Percentiles rank a stretch among this genome's conserved stretches.
Conservation (phyloP, 2,797 vertebrate species). For the Prunella strophiata region DNA sequence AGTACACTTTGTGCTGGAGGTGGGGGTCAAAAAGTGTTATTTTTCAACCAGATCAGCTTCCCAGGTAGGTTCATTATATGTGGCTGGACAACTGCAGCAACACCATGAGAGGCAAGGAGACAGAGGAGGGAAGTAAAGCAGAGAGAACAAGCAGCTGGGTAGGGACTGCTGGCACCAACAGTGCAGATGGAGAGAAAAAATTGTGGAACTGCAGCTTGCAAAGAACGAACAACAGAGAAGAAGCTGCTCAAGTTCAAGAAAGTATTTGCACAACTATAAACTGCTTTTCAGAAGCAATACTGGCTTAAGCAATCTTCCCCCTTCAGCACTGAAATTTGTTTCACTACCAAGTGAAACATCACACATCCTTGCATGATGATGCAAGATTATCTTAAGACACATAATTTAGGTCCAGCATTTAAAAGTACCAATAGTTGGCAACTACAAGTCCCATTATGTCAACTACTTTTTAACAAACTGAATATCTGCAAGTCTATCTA, state of each 20-base stretch:
- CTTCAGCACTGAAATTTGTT: background rate
- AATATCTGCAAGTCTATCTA: background rate
- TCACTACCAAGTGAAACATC: background rate
- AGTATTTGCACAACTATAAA: background rate
- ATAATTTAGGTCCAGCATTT: background rate
- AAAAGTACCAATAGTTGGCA: background rate
- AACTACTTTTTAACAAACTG: background rate
- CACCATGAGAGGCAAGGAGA: background rate
- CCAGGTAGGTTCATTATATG: background rate
- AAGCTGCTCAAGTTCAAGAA: background rate
- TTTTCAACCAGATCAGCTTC: slow-evolving; percentile 15
- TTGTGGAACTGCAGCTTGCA: background rate
- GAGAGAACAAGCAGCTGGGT: background rate
- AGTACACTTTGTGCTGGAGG: background rate
- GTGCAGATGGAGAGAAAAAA: background rate
- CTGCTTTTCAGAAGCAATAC: slow-evolving; percentile 8
- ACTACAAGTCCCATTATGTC: background rate
- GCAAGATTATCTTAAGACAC: background rate
- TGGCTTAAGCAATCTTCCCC: background rate
- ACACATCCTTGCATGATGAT: background rate
- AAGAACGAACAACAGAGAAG: background rate
- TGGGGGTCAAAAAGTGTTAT: background rate
- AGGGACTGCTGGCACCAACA: background rate
- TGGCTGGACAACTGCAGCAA: background rate
- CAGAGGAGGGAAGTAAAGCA: background rate